These are phyloP conservation scores for Dicentrarchus labrax DNA, from an alignment of 2,113 vertebrate species.

Conservation along the genomic window DNA sequence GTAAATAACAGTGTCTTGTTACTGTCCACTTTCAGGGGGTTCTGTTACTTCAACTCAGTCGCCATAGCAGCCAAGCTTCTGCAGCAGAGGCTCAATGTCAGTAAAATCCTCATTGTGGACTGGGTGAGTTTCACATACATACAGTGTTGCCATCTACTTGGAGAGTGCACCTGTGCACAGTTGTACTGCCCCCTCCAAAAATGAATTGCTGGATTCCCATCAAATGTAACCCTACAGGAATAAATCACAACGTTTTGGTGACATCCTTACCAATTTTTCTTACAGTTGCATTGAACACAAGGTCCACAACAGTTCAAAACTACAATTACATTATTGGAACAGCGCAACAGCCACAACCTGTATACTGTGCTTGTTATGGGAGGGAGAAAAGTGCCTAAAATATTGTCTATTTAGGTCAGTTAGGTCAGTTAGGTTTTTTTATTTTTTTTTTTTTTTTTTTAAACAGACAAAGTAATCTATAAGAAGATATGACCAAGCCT, in stretches of 20 bases:
- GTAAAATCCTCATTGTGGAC: constrained; percentile 98
- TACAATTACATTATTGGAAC: background rate
- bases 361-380: background rate
- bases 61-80: constrained; percentile 96
- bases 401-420: constrained; percentile 49
- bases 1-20: background rate
- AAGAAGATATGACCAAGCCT: constrained; percentile 33
- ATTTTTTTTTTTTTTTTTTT: constrained; percentile 6
- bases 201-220: too few relatives aligned
- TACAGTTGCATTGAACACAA: too few relatives aligned
- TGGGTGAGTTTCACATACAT: constrained; percentile 89
- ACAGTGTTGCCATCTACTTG: background rate
- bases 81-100: constrained; percentile 95
- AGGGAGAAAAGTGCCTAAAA: background rate
- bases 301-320: background rate
- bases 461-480: constrained; percentile 28
- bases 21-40: constrained; percentile 88
- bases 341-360: background rate
- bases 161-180: background rate
- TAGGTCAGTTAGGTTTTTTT: too few relatives aligned
- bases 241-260: background rate
- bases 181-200: background rate
- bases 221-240: background rate
- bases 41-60: constrained; percentile 99
- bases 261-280: background rate